Evolutionary conservation across 2,113 vertebrate genomes (phyloP), one percentile per base, ranked within the genome.

Genomic region (Aspidoscelis tigris): DNA sequence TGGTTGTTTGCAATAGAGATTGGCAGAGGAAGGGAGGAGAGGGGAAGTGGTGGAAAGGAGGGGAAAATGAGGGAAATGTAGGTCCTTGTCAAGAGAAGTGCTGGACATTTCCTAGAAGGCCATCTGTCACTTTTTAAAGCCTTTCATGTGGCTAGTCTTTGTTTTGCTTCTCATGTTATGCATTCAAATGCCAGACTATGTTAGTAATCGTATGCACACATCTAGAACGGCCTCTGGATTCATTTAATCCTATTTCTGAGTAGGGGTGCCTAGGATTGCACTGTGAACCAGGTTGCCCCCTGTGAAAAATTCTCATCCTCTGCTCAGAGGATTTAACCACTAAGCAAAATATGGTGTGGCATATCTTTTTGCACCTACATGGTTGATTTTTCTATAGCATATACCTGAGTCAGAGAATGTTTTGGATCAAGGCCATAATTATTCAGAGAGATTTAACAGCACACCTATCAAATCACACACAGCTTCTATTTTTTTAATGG

Each of bases 91-190:
- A 20, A 58, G 33, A 81, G 50, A 72, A 43, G 39, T 2, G 22
- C 14, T 73, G n/a, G 47, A 14, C 66, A 71, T 81, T 16, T 43
- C 21, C 43, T 50, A 26, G n/a, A 53, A 33, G 8, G 44, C 47
- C 47, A 81, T 55, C 39, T 65, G 58, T 78, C 22, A 26, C 68
- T 53, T 69, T 80, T 80, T 21, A 69, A 58, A 80, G 44, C 64
- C 1, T 10, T 24, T 69, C 26, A 72, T 58, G 53, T 72, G 12
- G 21, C 16, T 26, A 16, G 6, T 61, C 22, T 64, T 24, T 73
- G 26, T 61, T 44, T 61, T 55, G 7, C 14, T 68, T 53, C 43
- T 33, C 26, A 43, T 20, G 9, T 64, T 6, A 24, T 44, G 3
- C 61, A n/a, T 43, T 24, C 39, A 66, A 26, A 14, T 61, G 66